A percentile compares a stretch with the other conserved stretches of the same genome.
Evolutionary conservation across 2,888 invertebrate species (phyloP).

Genomic region (Petrolisthes manimaculis): DNA sequence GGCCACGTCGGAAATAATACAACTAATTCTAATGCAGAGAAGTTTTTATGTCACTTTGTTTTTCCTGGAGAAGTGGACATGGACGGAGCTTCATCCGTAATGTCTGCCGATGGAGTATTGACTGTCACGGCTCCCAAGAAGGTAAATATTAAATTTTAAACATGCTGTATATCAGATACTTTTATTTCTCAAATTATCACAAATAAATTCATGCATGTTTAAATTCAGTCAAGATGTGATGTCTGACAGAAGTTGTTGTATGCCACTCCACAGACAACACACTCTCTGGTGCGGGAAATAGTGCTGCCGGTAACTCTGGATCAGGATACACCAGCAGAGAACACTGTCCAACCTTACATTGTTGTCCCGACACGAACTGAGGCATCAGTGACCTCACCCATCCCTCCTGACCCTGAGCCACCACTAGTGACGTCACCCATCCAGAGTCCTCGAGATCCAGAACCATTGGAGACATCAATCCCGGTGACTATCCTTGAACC

Average conservation of each 20-base stretch:
- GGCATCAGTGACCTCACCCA: neutral
- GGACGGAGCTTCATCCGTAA: conserved; percentile 34
- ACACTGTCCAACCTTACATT: neutral
- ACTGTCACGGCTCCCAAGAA: conserved; percentile 45
- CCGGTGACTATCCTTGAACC: too few relatives aligned
- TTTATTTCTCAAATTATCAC: neutral
- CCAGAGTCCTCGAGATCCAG: neutral
- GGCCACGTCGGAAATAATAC: conserved; percentile 40
- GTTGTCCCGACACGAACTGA: neutral
- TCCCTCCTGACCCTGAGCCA: too few relatives aligned
- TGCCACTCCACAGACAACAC: neutral
- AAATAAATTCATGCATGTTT: neutral
- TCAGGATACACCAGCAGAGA: neutral
- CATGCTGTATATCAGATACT: neutral
- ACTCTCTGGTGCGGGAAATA: neutral
- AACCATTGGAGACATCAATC: neutral
- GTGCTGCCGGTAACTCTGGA: neutral
- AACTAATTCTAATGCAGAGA: conserved; percentile 11
- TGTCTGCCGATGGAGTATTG: conserved; percentile 52
- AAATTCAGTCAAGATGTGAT: neutral
- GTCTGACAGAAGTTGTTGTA: neutral
- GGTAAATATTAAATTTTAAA: neutral
- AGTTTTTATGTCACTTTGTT: conserved; percentile 32
- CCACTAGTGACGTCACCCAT: too few relatives aligned
- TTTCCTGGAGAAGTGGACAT: conserved; percentile 29